Evolutionary conservation across 1,140 invertebrate genomes (phyloP).

Genomic region (Chelonus insularis): DNA sequence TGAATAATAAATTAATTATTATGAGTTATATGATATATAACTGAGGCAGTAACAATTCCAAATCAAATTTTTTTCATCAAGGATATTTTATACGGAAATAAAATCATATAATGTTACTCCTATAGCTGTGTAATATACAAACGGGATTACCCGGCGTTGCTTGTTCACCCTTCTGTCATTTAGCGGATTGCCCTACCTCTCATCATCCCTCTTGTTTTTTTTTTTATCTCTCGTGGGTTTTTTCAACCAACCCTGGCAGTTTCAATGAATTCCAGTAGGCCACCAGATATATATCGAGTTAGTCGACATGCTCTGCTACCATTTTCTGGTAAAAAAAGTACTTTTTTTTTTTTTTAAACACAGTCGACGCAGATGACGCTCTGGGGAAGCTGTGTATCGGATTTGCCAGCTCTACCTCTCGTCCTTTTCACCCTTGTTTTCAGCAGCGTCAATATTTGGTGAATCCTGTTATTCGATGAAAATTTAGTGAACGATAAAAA

Average conservation of each 20-base stretch:
- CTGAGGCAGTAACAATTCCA: too few species aligned
- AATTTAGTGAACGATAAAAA: constrained; percentile 20
- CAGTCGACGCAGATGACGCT: constrained; percentile 13
- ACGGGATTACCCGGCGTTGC: constrained; percentile 37
- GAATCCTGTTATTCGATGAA: constrained; percentile 15
- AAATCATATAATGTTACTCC: constrained; percentile 35
- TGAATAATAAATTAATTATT: too few species aligned
- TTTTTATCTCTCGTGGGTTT: constrained; percentile 7
- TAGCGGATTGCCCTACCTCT: constrained; percentile 25
- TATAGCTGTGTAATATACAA: constrained; percentile 41
- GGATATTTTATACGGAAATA: constrained; percentile 18
- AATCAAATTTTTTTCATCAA: too few species aligned
- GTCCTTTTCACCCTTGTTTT: neutral
- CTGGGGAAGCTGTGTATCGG: constrained; percentile 21
- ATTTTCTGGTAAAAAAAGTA: constrained; percentile 2
- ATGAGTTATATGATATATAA: constrained; percentile 11
- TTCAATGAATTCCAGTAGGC: constrained; percentile 9
- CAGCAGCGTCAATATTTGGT: constrained; percentile 34
- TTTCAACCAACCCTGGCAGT: constrained; percentile 4
- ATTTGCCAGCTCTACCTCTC: constrained; percentile 19
- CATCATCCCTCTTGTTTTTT: neutral
- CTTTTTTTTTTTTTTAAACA: neutral
- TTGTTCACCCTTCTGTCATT: constrained; percentile 28
- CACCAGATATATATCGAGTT: constrained; percentile 22
- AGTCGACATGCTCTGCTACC: constrained; percentile 12